These are phyloP conservation scores for Hypotaenidia philippensis DNA, from an alignment of 2,797 vertebrate species.

Conservation along the genomic window DNA sequence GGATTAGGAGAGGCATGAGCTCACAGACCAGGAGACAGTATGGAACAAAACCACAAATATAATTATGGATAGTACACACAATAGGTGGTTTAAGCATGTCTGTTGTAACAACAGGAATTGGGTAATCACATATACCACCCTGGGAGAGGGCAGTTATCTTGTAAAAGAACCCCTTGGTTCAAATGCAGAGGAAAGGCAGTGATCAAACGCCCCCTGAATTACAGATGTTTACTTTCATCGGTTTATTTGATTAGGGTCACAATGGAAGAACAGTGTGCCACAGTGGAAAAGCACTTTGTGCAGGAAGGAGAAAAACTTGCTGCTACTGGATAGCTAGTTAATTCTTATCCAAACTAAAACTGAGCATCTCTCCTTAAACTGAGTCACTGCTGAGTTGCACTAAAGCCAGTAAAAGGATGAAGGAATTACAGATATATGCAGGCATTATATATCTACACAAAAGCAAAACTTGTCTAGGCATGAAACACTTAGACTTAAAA, in stretches of 20 bases:
- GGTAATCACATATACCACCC: constrained; percentile 69
- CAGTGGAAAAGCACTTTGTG: constrained; percentile 52
- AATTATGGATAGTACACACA: constrained; percentile 87
- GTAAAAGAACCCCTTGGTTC: constrained; percentile 55
- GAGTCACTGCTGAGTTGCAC: constrained; percentile 67
- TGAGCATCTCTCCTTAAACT: constrained; percentile 54
- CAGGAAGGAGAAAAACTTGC: constrained; percentile 37
- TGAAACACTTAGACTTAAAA: constrained; percentile 36
- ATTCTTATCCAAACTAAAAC: constrained; percentile 75
- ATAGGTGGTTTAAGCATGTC: constrained; percentile 85
- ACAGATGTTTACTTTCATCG: constrained; percentile 78
- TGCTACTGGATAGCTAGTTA: constrained; percentile 67
- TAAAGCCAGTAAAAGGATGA: constrained; percentile 68
- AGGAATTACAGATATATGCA: constrained; percentile 31
- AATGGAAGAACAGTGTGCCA: constrained; percentile 64
- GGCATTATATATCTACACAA: constrained; percentile 32
- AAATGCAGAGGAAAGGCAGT: constrained; percentile 53
- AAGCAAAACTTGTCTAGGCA: constrained; percentile 72
- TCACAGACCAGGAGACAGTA: constrained; percentile 80
- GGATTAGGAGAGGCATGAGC: constrained; percentile 84
- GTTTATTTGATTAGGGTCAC: constrained; percentile 68
- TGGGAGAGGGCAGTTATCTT: constrained; percentile 71
- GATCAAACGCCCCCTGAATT: constrained; percentile 74
- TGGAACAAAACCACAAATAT: constrained; percentile 86
- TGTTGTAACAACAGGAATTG: constrained; percentile 82